Evolutionary conservation across 2,113 vertebrate species (phyloP).

Genomic region (Eclectus roratus): DNA sequence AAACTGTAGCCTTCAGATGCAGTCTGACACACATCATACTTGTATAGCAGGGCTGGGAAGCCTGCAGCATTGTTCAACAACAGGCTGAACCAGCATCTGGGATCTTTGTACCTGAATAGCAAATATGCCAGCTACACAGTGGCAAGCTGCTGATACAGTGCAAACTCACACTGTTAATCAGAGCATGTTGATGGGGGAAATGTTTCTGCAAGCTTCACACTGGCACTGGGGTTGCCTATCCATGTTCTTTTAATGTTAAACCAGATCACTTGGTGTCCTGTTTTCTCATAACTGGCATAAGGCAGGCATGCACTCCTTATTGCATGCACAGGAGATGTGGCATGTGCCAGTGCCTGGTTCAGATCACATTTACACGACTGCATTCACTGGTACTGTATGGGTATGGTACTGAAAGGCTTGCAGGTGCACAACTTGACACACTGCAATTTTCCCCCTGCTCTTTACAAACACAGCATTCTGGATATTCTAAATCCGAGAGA

Average conservation of each 20-base stretch:
- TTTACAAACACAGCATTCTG: neutral
- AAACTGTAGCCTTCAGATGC: neutral
- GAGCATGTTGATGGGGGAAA: neutral
- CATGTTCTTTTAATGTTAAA: neutral
- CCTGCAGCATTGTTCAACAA: neutral
- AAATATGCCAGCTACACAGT: neutral
- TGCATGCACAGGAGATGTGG: neutral
- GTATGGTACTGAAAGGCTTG: neutral
- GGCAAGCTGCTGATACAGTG: neutral
- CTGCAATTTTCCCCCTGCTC: neutral
- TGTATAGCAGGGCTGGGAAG: neutral
- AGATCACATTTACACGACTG: neutral
- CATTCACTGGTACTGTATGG: accelerated
- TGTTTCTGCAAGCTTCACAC: neutral
- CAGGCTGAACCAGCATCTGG: neutral
- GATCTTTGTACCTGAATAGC: neutral
- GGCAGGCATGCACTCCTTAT: neutral
- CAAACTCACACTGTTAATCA: neutral
- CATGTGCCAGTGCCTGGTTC: neutral
- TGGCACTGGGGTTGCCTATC: accelerated
- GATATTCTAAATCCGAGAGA: neutral
- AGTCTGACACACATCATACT: neutral
- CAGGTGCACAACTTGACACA: neutral
- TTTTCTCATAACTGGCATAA: neutral
- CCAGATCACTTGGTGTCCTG: neutral